Conservation (phyloP, 2,113 vertebrate genomes). For the Crotalus helleri region DNA sequence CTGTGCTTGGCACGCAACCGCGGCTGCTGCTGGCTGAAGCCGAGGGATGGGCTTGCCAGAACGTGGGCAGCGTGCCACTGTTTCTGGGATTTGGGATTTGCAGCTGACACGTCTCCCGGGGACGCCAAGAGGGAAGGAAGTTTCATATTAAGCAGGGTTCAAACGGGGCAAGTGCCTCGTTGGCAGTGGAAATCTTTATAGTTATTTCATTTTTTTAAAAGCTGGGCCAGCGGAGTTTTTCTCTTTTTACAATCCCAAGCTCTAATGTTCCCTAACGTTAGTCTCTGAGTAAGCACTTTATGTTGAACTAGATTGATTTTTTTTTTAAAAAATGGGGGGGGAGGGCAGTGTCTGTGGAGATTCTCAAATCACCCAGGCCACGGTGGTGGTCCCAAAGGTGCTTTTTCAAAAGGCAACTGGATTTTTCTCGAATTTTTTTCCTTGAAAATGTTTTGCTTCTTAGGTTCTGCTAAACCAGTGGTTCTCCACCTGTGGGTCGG, state of each 20-base stretch:
- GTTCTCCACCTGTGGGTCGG: no score
- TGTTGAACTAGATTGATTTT: conserved; percentile 31
- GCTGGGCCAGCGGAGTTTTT: neutral
- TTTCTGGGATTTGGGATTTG: no score
- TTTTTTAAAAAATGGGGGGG: neutral
- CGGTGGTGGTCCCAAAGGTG: no score
- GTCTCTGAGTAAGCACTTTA: conserved; percentile 46
- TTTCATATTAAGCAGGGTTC: neutral
- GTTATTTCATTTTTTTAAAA: neutral
- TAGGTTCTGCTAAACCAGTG: no score
- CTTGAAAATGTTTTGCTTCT: no score
- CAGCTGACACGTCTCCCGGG: neutral
- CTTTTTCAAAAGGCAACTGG: no score
- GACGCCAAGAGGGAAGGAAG: neutral
- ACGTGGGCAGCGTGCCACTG: neutral
- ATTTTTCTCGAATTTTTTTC: no score
- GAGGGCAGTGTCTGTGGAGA: neutral
- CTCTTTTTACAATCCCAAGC: no score
- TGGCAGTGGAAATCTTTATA: neutral
- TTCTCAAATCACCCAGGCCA: neutral
- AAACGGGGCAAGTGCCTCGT: neutral
- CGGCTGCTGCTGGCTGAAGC: neutral
- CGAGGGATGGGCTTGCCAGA: neutral
- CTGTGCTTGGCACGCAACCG: neutral
- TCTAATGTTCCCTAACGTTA: neutral